Conservation (phyloP, 2,888 invertebrate species). For the Abrostola triplasia region DNA sequence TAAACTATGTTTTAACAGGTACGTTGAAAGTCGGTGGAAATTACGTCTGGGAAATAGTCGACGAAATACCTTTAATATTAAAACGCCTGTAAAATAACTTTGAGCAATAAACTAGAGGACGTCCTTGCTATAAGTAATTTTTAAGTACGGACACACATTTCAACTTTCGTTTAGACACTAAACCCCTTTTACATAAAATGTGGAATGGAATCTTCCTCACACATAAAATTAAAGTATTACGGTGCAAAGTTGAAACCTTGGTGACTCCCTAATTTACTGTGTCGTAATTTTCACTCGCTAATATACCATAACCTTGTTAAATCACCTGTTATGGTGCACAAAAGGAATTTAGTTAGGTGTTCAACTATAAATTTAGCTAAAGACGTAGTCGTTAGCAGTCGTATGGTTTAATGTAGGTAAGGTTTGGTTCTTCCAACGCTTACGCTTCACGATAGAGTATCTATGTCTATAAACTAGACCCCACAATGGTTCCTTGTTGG, state of each 20-base stretch:
- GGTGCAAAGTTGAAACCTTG: conserved; percentile 58
- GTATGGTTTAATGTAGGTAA: conserved; percentile 17
- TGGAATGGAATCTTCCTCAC: conserved; percentile 57
- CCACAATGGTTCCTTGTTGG: no score
- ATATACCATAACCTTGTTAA: conserved; percentile 67
- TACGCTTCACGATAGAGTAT: neutral
- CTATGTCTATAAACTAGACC: no score
- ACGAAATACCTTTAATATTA: conserved; percentile 45
- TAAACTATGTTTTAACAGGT: conserved; percentile 17
- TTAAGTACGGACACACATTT: conserved; percentile 56
- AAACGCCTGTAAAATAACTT: conserved; percentile 55
- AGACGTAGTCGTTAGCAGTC: conserved; percentile 29
- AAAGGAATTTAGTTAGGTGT: conserved; percentile 56
- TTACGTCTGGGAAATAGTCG: conserved; percentile 20
- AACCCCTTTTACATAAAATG: conserved; percentile 60
- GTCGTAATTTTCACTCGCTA: conserved; percentile 71
- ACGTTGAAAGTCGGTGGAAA: conserved; percentile 20
- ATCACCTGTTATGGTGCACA: conserved; percentile 59
- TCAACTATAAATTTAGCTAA: conserved; percentile 52
- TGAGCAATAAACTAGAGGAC: conserved; percentile 52
- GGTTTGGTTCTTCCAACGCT: neutral
- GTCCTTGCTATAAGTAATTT: conserved; percentile 55
- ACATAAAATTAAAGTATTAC: conserved; percentile 65
- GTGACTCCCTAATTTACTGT: conserved; percentile 62
- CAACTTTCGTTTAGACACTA: conserved; percentile 54